phyloP scores from a whole-genome alignment of 2,113 vertebrate genomes.

The Perccottus glenii region DNA sequence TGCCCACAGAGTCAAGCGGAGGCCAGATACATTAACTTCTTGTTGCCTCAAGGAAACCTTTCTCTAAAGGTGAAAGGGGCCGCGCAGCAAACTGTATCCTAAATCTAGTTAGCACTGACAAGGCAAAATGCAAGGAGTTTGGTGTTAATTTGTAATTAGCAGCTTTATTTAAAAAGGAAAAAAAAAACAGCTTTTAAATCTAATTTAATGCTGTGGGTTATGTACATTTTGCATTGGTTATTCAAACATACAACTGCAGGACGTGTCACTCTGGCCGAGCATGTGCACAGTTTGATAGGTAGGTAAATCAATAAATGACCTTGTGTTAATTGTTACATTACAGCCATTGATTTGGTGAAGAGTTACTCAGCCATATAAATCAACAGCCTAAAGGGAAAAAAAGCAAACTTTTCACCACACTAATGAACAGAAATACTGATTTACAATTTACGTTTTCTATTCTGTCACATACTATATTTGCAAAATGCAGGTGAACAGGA shows the following conservation, averaged over 20 bases:
- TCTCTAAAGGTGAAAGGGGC: slow-evolving; percentile 31
- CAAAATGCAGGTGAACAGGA: slow-evolving; percentile 18
- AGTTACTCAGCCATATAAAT: neutral
- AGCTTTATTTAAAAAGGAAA: neutral
- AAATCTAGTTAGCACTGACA: slow-evolving; percentile 3
- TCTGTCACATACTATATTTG: slow-evolving; percentile 13
- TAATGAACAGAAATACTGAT: slow-evolving; percentile 3
- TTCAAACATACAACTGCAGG: neutral
- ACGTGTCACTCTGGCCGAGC: neutral
- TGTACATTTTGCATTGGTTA: neutral
- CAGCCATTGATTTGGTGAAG: slow-evolving; percentile 13
- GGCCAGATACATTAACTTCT: slow-evolving; percentile 45
- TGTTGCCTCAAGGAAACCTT: slow-evolving; percentile 9
- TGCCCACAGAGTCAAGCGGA: slow-evolving; percentile 27
- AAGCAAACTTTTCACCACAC: neutral
- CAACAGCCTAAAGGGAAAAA: neutral
- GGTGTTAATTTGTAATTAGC: neutral
- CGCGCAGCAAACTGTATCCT: slow-evolving; percentile 9
- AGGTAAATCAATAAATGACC: slow-evolving; percentile 24
- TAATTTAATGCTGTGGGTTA: neutral
- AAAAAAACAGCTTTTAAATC: too few species aligned
- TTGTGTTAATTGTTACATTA: slow-evolving; percentile 39
- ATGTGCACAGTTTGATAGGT: slow-evolving; percentile 2
- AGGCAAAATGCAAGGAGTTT: slow-evolving; percentile 3
- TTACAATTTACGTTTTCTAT: neutral